Conservation (phyloP, 2,888 invertebrate species). For the Polylopha cassiicola region DNA sequence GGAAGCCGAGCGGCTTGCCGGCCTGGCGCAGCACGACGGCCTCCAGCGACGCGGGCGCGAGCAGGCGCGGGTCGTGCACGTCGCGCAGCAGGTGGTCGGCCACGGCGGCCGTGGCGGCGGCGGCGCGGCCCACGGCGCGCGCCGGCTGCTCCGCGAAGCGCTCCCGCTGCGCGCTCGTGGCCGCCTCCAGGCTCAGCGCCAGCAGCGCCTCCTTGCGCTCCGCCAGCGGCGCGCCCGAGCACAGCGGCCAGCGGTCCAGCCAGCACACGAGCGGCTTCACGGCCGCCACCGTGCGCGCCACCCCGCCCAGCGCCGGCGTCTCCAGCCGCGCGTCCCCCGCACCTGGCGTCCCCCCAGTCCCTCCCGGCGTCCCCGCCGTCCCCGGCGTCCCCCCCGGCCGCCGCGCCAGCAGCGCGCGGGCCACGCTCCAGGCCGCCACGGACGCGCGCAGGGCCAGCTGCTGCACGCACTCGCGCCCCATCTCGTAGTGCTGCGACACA, state of each 20-base stretch:
- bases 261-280: constrained; percentile 93
- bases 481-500: constrained; percentile 87
- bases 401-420: constrained; percentile 50
- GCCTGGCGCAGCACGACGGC: constrained; percentile 91
- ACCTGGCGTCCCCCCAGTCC: too few relatives aligned
- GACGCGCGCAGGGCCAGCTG: constrained; percentile 90
- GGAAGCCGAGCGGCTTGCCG: constrained; percentile 92
- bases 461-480: constrained; percentile 94
- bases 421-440: constrained; percentile 85
- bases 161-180: constrained; percentile 93
- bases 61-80: constrained; percentile 90
- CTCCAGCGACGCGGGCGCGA: constrained; percentile 94
- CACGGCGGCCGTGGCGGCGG: constrained; percentile 84
- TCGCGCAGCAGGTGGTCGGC: constrained; percentile 85
- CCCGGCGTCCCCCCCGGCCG: constrained; percentile 84
- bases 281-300: constrained; percentile 88
- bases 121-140: constrained; percentile 83
- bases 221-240: constrained; percentile 20
- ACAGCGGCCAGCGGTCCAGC: constrained; percentile 84
- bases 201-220: constrained; percentile 80
- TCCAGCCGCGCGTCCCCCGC: constrained; percentile 82
- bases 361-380: constrained; percentile 83
- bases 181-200: constrained; percentile 89
- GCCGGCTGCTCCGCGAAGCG: constrained; percentile 92
- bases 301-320: constrained; percentile 89